These are phyloP conservation scores for Pristiophorus japonicus DNA, from an alignment of 2,113 vertebrate species.

Conservation along the genomic window DNA sequence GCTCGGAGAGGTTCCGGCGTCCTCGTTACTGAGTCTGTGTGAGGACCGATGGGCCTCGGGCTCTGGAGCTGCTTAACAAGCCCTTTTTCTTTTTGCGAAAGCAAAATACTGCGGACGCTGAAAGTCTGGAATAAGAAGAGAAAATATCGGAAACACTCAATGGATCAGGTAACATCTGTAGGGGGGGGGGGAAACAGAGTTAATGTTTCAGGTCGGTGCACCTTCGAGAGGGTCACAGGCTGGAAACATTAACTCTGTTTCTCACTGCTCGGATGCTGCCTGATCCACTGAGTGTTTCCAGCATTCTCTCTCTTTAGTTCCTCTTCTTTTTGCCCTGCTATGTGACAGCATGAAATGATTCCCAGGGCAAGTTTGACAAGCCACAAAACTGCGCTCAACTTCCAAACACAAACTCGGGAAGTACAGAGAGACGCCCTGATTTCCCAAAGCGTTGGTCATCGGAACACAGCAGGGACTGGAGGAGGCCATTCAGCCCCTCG, in stretches of 20 bases:
- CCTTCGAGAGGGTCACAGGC: too few relatives aligned
- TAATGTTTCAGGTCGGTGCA: too few relatives aligned
- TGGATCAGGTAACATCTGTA: too few relatives aligned
- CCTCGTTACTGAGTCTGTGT: not conserved
- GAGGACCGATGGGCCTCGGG: not conserved
- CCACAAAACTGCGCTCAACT: not conserved
- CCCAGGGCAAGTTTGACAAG: not conserved
- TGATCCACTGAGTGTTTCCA: too few relatives aligned
- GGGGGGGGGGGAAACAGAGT: too few relatives aligned
- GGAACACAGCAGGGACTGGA: not conserved
- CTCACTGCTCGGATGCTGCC: too few relatives aligned
- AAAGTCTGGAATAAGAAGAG: too few relatives aligned
- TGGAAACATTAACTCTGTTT: too few relatives aligned
- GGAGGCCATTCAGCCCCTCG: not conserved
- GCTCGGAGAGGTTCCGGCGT: not conserved
- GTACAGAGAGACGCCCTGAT: not conserved
- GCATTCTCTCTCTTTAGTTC: too few relatives aligned
- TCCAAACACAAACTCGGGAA: not conserved
- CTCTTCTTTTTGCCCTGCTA: not conserved
- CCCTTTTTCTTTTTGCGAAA: too few relatives aligned
- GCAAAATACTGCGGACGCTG: too few relatives aligned
- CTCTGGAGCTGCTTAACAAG: not conserved
- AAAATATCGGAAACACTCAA: too few relatives aligned
- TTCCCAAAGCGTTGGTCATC: not conserved
- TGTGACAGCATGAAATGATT: not conserved